Percentiles rank a stretch among this genome's conserved stretches.
These are phyloP conservation scores for Druon quercuslanigerum DNA, from an alignment of 1,140 invertebrate species.

Conservation along the genomic window DNA sequence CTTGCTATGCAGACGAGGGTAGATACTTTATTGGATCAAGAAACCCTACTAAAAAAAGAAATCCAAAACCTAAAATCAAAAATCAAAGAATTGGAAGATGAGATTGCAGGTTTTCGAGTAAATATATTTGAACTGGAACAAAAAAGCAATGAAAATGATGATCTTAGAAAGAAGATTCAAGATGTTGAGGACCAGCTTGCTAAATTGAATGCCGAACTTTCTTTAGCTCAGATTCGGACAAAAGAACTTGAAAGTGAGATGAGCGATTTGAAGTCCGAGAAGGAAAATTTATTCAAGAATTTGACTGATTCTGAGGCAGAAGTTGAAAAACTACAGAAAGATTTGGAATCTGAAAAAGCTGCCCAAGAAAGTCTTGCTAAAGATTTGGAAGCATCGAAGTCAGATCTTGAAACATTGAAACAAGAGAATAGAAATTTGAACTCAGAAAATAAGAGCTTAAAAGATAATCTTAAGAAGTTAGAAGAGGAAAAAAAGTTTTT, in stretches of 20 bases:
- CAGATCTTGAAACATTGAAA: constrained; percentile 32
- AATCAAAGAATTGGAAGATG: constrained; percentile 40
- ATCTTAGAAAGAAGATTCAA: constrained; percentile 26
- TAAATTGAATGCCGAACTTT: constrained; percentile 36
- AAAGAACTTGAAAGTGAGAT: constrained; percentile 22
- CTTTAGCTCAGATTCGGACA: not conserved
- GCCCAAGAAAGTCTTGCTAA: constrained; percentile 34
- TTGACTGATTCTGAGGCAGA: not conserved
- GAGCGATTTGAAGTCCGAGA: constrained; percentile 27
- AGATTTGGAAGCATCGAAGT: constrained; percentile 39
- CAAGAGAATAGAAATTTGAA: constrained; percentile 36
- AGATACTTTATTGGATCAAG: constrained; percentile 41
- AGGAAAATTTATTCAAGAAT: constrained; percentile 37
- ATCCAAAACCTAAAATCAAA: constrained; percentile 4
- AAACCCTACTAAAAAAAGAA: constrained; percentile 43
- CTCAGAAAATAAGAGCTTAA: constrained; percentile 34
- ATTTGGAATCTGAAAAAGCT: constrained; percentile 33
- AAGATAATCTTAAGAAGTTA: constrained; percentile 31
- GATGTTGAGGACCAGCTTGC: constrained; percentile 35
- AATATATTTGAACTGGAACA: constrained; percentile 37
- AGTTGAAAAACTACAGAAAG: constrained; percentile 28
- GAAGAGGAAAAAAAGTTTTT: constrained; percentile 5
- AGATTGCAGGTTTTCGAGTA: constrained; percentile 33
- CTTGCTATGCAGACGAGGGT: constrained; percentile 43
- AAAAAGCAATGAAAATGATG: not conserved